Evolutionary conservation across 2,113 vertebrate genomes (phyloP), one percentile per base, ranked within the genome.

Genomic region (Calyptommatus sinebrachiatus): DNA sequence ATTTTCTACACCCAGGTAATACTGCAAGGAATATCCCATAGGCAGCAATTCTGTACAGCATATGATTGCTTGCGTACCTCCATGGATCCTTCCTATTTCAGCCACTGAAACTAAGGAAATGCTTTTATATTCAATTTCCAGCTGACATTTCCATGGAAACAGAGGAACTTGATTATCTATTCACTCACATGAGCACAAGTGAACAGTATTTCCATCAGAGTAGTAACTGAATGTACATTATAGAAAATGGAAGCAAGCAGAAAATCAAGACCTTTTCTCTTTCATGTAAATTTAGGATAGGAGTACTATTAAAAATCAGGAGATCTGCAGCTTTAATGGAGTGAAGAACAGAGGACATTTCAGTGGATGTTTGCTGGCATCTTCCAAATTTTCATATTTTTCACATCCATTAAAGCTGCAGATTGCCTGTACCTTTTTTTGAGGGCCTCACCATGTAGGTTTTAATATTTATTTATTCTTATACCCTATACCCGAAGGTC

Each of bases 131-230:
- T 70, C 53, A n/a, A n/a, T n/a, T 70, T 81, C 73, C 66, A 62
- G 63, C 73, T 68, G 41, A 65, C 73, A 81, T 76, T 81, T 81
- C 79, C 79, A 81, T 81, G 79, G 79, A 81, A 81, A 81, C 79
- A 50, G 73, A 75, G 18, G 79, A 48, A 48, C 73, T 62, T 76
- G 73, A 76, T 81, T 81, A 76, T 81, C 79, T 53, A 81, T 81
- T 81, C 73, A 76, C 53, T 76, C 79, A 81, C 53, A 81, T 74
- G 66, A 53, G 66, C 76, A 66, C 28, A 81, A 81, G 76, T 81
- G 79, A 81, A 81, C 62, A 70, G 66, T 22, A 81, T 81, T 81
- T 74, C 65, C 50, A 75, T 75, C 65, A 81, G 45, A 81, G 79
- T 31, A 71, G 77, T 61, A 78, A 68, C 71, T 1, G 31, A 53